These are phyloP conservation scores for Adelognathus sp. DNA, from an alignment of 2,888 invertebrate species.

Conservation along the genomic window DNA sequence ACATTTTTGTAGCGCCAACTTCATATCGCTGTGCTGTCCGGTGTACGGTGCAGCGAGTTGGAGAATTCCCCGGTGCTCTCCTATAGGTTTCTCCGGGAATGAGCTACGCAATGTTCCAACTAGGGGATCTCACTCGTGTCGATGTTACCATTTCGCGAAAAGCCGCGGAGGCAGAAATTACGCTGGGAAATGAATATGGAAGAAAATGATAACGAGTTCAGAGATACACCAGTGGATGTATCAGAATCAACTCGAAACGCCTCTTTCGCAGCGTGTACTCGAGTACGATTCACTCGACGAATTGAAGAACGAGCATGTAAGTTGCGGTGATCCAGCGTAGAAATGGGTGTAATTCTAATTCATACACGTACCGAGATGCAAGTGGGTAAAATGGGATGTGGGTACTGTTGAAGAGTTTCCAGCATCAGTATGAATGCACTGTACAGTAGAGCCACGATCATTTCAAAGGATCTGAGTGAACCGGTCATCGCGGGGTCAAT, in stretches of 20 bases:
- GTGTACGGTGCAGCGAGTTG: neutral
- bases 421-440: neutral
- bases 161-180: slow-evolving; percentile 21
- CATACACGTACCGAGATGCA: slow-evolving; percentile 31
- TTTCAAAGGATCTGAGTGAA: neutral
- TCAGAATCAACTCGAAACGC: slow-evolving; percentile 50
- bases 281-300: slow-evolving; percentile 37
- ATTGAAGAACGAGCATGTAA: slow-evolving; percentile 41
- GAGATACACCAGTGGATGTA: slow-evolving; percentile 40
- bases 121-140: neutral
- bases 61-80: neutral
- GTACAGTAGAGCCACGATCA: neutral
- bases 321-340: neutral
- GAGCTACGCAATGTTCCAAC: slow-evolving; percentile 6
- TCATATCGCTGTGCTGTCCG: neutral
- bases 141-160: neutral
- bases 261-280: slow-evolving; percentile 26
- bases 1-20: neutral
- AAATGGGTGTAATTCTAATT: slow-evolving; percentile 56
- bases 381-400: neutral
- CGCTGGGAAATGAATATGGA: neutral
- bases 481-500: too few relatives aligned
- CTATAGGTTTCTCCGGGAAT: neutral
- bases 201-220: slow-evolving; percentile 11
- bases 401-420: neutral